A percentile compares a stretch with the other conserved stretches of the same genome.
phyloP scores from a whole-genome alignment of 2,797 vertebrate species.

The Myotis planiceps region DNA sequence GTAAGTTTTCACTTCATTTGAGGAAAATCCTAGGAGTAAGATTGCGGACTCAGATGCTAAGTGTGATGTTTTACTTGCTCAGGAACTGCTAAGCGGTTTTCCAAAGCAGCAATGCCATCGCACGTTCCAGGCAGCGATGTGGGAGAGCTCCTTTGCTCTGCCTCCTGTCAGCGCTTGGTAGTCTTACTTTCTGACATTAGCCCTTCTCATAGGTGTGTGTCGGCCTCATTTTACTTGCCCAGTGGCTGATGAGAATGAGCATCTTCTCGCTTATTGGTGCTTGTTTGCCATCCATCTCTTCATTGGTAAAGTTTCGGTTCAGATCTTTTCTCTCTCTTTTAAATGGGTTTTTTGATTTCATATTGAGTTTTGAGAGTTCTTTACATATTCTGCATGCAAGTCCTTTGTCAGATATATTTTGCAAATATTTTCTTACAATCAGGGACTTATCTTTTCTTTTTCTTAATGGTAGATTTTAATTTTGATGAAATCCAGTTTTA shows the following conservation, averaged over 20 bases:
- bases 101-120: not conserved
- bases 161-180: not conserved
- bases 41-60: not conserved
- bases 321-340: not conserved
- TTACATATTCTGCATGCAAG: not conserved
- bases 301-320: not conserved
- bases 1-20: not conserved
- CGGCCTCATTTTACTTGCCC: not conserved
- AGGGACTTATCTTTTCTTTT: not conserved
- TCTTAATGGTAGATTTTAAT: not conserved
- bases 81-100: not conserved
- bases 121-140: fast-evolving
- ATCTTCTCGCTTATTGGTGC: not conserved
- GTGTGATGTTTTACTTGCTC: not conserved
- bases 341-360: not conserved
- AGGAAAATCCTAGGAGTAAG: not conserved
- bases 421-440: not conserved
- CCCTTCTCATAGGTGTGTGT: not conserved
- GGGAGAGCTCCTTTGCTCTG: not conserved
- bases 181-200: not conserved
- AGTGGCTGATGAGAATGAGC: not conserved
- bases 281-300: not conserved
- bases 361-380: not conserved
- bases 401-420: not conserved
- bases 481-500: not conserved